Conservation (phyloP, 2,888 invertebrate genomes). For the Halocaridina rubra region DNA sequence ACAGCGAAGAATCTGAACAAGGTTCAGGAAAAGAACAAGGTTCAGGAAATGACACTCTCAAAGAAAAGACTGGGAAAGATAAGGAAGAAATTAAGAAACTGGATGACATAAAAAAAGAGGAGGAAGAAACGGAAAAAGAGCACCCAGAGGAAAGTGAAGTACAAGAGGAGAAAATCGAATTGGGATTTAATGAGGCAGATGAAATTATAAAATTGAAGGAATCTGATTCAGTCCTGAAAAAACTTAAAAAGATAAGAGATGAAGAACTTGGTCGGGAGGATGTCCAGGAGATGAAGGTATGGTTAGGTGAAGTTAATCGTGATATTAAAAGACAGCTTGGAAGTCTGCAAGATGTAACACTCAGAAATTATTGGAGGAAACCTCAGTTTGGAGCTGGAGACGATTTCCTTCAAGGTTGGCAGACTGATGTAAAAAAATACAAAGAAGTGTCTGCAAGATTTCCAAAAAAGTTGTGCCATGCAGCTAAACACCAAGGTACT, state of each 20-base stretch:
- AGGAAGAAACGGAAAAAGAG: constrained; percentile 4
- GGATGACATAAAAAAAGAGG: not conserved
- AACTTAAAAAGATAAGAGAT: constrained; percentile 48
- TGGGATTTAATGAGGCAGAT: not conserved
- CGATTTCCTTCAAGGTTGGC: constrained; percentile 60
- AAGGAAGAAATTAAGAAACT: not conserved
- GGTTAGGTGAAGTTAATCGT: constrained; percentile 38
- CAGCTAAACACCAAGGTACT: constrained; percentile 31
- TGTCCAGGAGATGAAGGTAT: constrained; percentile 46
- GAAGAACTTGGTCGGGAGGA: constrained; percentile 59
- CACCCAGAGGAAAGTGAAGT: not conserved
- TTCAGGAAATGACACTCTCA: not conserved
- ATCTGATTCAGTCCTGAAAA: constrained; percentile 49
- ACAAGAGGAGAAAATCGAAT: constrained; percentile 1
- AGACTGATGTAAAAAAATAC: constrained; percentile 58
- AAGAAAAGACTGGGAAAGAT: not conserved
- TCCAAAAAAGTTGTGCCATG: constrained; percentile 52
- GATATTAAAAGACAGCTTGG: constrained; percentile 55
- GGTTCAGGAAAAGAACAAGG: not conserved
- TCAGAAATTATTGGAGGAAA: constrained; percentile 57
- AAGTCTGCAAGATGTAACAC: constrained; percentile 43
- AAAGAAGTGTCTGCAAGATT: constrained; percentile 54
- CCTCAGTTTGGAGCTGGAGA: constrained; percentile 59
- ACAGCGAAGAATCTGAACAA: constrained; percentile 31
- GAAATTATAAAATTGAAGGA: not conserved